Conservation (phyloP, 2,113 vertebrate genomes). For the Hippopotamus amphibius region DNA sequence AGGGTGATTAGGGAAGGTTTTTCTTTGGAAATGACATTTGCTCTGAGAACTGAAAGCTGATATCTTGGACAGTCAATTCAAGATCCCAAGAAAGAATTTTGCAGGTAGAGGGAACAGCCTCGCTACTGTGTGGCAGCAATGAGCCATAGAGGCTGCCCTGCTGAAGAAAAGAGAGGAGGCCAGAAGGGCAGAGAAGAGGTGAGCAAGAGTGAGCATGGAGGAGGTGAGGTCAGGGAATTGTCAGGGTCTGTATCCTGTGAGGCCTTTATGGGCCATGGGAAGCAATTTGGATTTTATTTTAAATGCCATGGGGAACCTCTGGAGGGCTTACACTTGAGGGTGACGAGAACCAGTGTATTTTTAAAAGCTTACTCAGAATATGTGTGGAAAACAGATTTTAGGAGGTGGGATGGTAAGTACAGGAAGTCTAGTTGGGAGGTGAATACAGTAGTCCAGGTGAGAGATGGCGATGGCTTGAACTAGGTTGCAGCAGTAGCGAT, state of each 20-base stretch:
- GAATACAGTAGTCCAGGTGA: not conserved
- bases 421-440: not conserved
- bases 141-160: not conserved
- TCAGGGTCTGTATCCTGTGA: not conserved
- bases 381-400: not conserved
- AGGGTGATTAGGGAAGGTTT: not conserved
- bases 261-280: no score
- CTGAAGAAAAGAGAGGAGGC: not conserved
- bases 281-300: conserved; percentile 1
- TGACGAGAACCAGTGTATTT: not conserved
- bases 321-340: not conserved
- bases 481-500: not conserved
- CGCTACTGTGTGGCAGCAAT: not conserved
- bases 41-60: not conserved
- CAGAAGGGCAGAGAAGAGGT: not conserved
- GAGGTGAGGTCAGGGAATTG: not conserved
- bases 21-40: conserved; percentile 31
- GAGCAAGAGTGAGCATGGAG: no score
- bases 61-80: not conserved
- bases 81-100: not conserved
- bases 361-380: not conserved
- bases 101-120: not conserved
- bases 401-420: not conserved
- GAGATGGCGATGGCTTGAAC: not conserved
- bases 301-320: not conserved